Conservation (phyloP, 2,888 invertebrate species). For the Leptinotarsa rubiginosa region DNA sequence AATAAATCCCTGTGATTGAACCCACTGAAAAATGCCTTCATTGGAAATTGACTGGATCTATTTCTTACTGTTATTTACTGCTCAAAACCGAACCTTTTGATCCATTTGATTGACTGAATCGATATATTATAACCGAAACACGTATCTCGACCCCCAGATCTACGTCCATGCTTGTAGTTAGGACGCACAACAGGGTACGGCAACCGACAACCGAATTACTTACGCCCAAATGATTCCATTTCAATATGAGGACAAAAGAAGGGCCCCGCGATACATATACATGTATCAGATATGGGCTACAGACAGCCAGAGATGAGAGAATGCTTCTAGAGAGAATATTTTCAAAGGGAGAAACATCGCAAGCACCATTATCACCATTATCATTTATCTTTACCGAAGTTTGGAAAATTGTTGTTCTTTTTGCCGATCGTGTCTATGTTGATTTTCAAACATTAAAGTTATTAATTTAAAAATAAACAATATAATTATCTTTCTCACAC, state of each 20-base stretch:
- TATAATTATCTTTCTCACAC: too few species aligned
- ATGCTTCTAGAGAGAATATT: conserved; percentile 28
- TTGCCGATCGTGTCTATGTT: not conserved
- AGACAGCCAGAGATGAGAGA: conserved; percentile 32
- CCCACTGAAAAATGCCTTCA: too few species aligned
- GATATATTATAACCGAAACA: too few species aligned
- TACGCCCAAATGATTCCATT: conserved; percentile 79
- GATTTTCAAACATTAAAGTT: not conserved
- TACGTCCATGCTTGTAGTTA: conserved; percentile 17
- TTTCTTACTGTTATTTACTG: too few species aligned
- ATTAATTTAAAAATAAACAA: too few species aligned
- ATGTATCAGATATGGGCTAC: conserved; percentile 60
- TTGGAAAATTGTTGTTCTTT: conserved; percentile 5
- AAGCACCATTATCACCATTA: conserved; percentile 6
- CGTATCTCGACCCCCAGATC: not conserved
- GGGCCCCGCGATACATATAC: conserved; percentile 60
- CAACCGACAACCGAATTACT: conserved; percentile 75
- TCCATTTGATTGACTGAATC: too few species aligned
- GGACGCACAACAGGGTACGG: conserved; percentile 45
- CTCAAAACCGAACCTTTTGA: too few species aligned
- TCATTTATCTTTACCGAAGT: not conserved
- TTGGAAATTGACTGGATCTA: too few species aligned
- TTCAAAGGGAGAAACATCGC: conserved; percentile 32
- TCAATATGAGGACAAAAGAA: conserved; percentile 76
- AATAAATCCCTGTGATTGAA: too few species aligned